Evolutionary conservation across 2,888 invertebrate genomes (phyloP).

Genomic region (Entomobrya multifasciata): DNA sequence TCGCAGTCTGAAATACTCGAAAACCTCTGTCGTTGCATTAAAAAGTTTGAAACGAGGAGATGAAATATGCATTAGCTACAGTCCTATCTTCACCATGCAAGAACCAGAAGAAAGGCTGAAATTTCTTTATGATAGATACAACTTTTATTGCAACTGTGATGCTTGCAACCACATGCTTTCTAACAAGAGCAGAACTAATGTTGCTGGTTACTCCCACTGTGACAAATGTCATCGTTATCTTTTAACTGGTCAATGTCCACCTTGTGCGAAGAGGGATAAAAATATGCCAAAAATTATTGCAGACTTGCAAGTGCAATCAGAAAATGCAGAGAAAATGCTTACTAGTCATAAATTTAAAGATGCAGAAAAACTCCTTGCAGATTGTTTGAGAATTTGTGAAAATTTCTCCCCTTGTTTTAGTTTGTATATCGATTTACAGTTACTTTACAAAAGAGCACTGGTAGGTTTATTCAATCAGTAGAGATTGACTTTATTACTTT

Average conservation of each 20-base stretch:
- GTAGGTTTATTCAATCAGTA: slow-evolving; percentile 72
- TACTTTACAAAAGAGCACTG: slow-evolving; percentile 73
- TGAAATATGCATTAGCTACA: slow-evolving; percentile 78
- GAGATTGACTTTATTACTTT: no score
- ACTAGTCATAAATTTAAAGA: slow-evolving; percentile 47
- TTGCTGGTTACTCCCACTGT: slow-evolving; percentile 56
- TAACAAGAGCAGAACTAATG: slow-evolving; percentile 30
- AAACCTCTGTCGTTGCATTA: slow-evolving; percentile 75
- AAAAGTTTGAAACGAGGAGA: slow-evolving; percentile 72
- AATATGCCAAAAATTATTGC: slow-evolving; percentile 37
- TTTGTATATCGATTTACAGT: slow-evolving; percentile 68
- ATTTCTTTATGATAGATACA: slow-evolving; percentile 75
- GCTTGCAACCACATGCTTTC: slow-evolving; percentile 75
- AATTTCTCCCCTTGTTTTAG: slow-evolving; percentile 69
- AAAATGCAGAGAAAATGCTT: slow-evolving; percentile 62
- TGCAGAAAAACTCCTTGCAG: slow-evolving; percentile 58
- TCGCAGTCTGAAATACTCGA: slow-evolving; percentile 54
- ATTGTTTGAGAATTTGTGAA: slow-evolving; percentile 58
- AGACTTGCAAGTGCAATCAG: slow-evolving; percentile 40
- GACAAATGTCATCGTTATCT: slow-evolving; percentile 69
- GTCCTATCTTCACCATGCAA: slow-evolving; percentile 73
- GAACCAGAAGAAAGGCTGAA: slow-evolving; percentile 62
- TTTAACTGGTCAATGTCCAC: slow-evolving; percentile 68
- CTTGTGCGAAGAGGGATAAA: slow-evolving; percentile 25
- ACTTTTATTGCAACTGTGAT: slow-evolving; percentile 76